Base-by-base conservation (phyloP, 2,113 vertebrate genomes). In the Poecilia latipinna region DNA sequence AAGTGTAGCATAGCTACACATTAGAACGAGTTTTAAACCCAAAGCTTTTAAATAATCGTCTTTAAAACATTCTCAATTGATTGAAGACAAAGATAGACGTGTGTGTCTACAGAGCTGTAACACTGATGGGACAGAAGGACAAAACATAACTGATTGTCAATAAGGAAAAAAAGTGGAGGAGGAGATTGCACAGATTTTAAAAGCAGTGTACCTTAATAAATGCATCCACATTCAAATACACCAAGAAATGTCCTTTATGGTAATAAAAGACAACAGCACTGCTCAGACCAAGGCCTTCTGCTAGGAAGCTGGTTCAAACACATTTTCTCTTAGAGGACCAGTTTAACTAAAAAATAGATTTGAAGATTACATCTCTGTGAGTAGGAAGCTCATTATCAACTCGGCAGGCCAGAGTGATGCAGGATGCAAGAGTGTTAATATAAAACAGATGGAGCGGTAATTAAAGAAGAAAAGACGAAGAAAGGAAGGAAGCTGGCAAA, bases 71-170 rank as follows among this genome's bases (percentile, higher is more conserved):
- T n/a, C 60, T 70, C 51, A 57, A 75, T 48, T 48, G 77, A 88
- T 86, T 32, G 68, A 88, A 83, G 79, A 84, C 17, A 70, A 32
- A 68, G 57, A 84, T 12, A 82, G 77, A 86, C 80, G 29, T 29
- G 32, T 32, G 79, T 68, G 67, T 26, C 33, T 12, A 74, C 39
- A 68, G 8, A 42, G 51, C 64, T 39, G 33, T 78, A 42, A 89
- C 61, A 77, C 19, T 51, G 72, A 82, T 70, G 57, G 33, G 29
- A 73, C 57, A 80, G 65, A 69, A 22, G 65, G 31, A 80, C 85
- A 70, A 32, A 80, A 85, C 80, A 78, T 54, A 77, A 1, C 33
- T 83, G 92, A 92, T 91, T 92, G 92, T 92, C 92, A 73, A 83
- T 65, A 82, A 76, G 78, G 71, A 73, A 75, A 77, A 90, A 85